A percentile compares a stretch with the other conserved stretches of the same genome.
Evolutionary conservation across 2,113 vertebrate genomes (phyloP).

Genomic region (Maccullochella peelii): DNA sequence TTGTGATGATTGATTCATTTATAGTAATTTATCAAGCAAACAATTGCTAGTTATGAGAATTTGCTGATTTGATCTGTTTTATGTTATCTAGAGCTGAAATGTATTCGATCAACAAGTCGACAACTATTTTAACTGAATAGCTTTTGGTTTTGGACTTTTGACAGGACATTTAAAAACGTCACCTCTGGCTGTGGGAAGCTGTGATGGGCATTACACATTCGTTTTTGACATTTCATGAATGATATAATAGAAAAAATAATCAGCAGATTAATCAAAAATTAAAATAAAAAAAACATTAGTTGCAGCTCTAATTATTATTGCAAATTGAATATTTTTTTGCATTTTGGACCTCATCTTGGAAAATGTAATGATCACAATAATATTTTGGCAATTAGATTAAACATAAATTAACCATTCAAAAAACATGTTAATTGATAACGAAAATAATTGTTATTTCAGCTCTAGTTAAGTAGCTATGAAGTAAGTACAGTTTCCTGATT

Average conservation of each 20-base stretch:
- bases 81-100: neutral
- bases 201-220: neutral
- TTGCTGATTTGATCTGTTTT: neutral
- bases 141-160: neutral
- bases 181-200: neutral
- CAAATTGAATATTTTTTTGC: neutral
- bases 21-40: neutral
- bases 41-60: neutral
- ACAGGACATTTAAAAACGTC: neutral
- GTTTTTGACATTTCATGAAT: neutral
- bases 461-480: neutral
- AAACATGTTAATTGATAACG: neutral
- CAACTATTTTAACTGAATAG: neutral
- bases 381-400: neutral
- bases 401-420: slow-evolving; percentile 3
- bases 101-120: neutral
- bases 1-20: neutral
- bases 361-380: neutral
- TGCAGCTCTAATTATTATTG: neutral
- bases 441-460: neutral
- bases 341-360: neutral
- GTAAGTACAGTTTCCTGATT: neutral
- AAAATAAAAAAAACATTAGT: neutral
- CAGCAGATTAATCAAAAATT: no score
- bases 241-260: no score